phyloP scores from a whole-genome alignment of 2,113 vertebrate species.

The Procapra przewalskii region DNA sequence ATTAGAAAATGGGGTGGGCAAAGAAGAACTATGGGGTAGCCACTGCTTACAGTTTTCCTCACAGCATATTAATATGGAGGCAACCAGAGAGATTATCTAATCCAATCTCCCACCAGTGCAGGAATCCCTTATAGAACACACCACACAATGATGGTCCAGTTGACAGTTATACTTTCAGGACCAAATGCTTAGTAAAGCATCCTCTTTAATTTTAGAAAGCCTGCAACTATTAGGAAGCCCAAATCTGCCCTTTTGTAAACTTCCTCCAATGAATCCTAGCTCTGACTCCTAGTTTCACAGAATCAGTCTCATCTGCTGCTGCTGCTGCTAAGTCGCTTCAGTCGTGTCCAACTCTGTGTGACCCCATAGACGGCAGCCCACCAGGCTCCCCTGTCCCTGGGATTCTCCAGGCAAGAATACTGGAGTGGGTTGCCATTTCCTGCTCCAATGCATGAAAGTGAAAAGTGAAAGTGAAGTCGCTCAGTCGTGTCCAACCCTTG shows the following conservation, averaged over 20 bases:
- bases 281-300: background rate
- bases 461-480: no score
- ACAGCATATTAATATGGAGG: background rate
- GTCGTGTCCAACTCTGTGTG: no score
- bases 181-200: background rate
- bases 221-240: constrained; percentile 6
- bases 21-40: background rate
- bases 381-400: no score
- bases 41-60: background rate
- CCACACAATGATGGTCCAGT: background rate
- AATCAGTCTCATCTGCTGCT: background rate
- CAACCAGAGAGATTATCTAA: background rate
- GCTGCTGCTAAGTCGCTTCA: no score
- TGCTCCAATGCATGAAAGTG: no score
- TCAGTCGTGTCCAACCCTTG: no score
- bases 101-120: background rate
- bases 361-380: no score
- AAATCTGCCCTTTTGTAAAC: constrained; percentile 24
- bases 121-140: background rate
- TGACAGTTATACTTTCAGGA: constrained; percentile 1
- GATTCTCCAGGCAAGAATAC: no score
- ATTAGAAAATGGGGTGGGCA: background rate
- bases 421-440: no score
- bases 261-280: background rate
- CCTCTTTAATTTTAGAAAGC: constrained; percentile 1